Evolutionary conservation across 2,888 invertebrate genomes (phyloP), one percentile per base, ranked within the genome.

Genomic region (Octonoba sinensis): DNA sequence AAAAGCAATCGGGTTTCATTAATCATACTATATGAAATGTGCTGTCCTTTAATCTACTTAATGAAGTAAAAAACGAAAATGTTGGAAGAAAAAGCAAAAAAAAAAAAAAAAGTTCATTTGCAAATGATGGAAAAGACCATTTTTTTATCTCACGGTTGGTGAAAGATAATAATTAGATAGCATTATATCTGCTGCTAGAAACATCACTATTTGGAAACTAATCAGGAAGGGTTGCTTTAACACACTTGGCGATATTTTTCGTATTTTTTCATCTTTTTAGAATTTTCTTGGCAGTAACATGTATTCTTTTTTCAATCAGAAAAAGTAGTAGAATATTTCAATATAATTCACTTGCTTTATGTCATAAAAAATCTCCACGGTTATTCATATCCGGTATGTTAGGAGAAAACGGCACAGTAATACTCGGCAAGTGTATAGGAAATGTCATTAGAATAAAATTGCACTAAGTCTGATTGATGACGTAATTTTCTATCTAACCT

Each of bases 81-180:
- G 20, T 16, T 51, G 16, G 44, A 15, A 22, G 51, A 36, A 11
- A 12, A 46, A 36, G 57, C 46, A 51, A 64, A 64, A 49, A 20
- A 65, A 62, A 75, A 70, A 56, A 56, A 56, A 57, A 64, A 16
- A 16, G n/a, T 72, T 79, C 62, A 49, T 27, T 46, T 24, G 44
- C 65, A 67, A 79, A 79, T 77, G 77, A 77, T 65, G 65, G 18
- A 20, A 72, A 47, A 27, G 11, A 70, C 20, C 16, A 60, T 66
- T 65, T 72, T 49, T 66, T 44, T 70, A 44, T 56, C 27, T 65
- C 47, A 16, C 62, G 22, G 36, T 22, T 64, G 46, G 47, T 57
- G 49, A 56, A 49, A 77, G 77, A 77, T 77, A 77, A 77, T 57
- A 65, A 77, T 71, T 77, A 67, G 67, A 77, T 49, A 75, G 59